A percentile compares a stretch with the other conserved stretches of the same genome.
phyloP scores from a whole-genome alignment of 2,888 invertebrate species.

The Andrena bicolor region DNA sequence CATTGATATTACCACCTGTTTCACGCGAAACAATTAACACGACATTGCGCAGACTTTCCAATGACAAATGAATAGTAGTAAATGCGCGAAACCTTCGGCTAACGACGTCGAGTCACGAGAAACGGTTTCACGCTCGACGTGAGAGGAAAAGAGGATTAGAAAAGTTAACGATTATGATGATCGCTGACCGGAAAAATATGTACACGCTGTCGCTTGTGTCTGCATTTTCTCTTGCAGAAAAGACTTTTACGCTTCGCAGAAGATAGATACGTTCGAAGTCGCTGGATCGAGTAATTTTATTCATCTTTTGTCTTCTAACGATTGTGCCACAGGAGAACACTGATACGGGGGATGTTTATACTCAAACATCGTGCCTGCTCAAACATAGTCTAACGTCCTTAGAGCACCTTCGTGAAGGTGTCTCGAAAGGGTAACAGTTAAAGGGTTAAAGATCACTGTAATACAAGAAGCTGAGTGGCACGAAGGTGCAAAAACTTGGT shows the following conservation, averaged over 20 bases:
- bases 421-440: neutral
- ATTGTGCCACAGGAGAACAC: neutral
- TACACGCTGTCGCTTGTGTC: slow-evolving; percentile 11
- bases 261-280: neutral
- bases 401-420: neutral
- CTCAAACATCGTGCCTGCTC: neutral
- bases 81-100: slow-evolving; percentile 13
- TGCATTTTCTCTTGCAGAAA: slow-evolving; percentile 11
- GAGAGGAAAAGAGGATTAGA: slow-evolving; percentile 61
- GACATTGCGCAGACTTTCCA: slow-evolving; percentile 11
- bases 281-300: neutral
- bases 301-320: neutral
- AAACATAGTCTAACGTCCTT: neutral
- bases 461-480: neutral
- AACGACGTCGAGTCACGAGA: slow-evolving; percentile 35
- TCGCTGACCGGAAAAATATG: slow-evolving; percentile 67
- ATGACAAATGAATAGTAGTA: slow-evolving; percentile 4
- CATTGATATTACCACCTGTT: neutral
- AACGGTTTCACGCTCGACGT: slow-evolving; percentile 22
- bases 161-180: slow-evolving; percentile 65
- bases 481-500: neutral
- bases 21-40: slow-evolving; percentile 1
- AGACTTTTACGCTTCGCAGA: neutral
- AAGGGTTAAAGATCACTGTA: slow-evolving; percentile 11
- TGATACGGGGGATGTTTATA: no score